Evolutionary conservation across 2,797 vertebrate species (phyloP).

Genomic region (Schizopygopsis pylzovi): DNA sequence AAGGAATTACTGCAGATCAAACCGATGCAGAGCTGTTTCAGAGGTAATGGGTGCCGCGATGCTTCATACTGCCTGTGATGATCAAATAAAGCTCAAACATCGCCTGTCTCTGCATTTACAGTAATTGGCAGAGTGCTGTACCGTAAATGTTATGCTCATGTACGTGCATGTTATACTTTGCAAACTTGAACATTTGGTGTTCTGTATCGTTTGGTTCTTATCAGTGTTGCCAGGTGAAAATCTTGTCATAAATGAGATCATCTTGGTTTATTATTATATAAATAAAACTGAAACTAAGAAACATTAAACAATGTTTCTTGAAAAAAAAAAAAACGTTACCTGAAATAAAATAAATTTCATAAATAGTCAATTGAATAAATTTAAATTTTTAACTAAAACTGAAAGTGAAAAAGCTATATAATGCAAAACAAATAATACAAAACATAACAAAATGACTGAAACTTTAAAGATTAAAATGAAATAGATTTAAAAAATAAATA

Average conservation of each 20-base stretch:
- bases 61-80: neutral
- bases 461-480: no score
- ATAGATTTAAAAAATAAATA: no score
- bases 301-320: no score
- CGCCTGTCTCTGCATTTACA: neutral
- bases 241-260: neutral
- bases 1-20: neutral
- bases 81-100: neutral
- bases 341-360: no score
- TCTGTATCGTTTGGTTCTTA: neutral
- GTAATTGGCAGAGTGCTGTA: neutral
- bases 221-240: neutral
- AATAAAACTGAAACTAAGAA: no score
- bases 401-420: no score
- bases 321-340: no score
- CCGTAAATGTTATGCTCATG: neutral
- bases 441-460: no score
- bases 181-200: neutral
- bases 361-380: no score
- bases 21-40: neutral
- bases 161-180: neutral
- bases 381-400: no score
- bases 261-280: no score
- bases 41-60: neutral
- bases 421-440: no score